phyloP scores from a whole-genome alignment of 2,113 vertebrate species.

The Cyphomyrus plagiostoma region DNA sequence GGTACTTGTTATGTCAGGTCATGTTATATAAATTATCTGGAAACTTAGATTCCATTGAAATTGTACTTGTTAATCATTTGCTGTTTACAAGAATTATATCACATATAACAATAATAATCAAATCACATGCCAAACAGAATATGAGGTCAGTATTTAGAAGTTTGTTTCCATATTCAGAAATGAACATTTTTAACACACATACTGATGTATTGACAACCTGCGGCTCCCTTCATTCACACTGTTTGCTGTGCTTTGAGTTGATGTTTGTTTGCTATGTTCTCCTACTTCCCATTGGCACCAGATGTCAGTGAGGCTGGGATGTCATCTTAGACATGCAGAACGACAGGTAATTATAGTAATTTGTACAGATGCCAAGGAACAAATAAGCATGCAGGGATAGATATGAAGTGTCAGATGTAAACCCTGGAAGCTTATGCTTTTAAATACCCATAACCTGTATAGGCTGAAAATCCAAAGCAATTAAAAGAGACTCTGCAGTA shows the following conservation, averaged over 20 bases:
- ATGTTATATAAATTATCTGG: background rate
- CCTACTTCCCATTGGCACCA: background rate
- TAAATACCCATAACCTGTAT: background rate
- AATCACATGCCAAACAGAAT: background rate
- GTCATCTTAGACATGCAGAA: background rate
- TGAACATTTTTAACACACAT: background rate
- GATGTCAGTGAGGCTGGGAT: background rate
- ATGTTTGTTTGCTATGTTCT: background rate
- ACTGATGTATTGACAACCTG: background rate
- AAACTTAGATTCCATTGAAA: background rate
- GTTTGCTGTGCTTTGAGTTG: background rate
- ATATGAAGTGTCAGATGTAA: background rate
- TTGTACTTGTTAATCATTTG: background rate
- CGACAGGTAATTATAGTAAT: background rate
- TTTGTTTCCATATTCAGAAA: background rate
- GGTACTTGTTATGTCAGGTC: background rate
- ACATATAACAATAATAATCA: background rate
- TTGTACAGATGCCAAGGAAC: background rate
- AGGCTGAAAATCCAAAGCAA: background rate
- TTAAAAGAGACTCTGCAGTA: background rate
- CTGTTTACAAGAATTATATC: background rate
- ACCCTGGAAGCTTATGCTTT: background rate
- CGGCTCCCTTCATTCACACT: background rate
- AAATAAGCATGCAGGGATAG: background rate
- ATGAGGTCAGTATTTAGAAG: background rate